Conservation (phyloP, 2,888 invertebrate species). For the Ormyrus nitidulus region DNA sequence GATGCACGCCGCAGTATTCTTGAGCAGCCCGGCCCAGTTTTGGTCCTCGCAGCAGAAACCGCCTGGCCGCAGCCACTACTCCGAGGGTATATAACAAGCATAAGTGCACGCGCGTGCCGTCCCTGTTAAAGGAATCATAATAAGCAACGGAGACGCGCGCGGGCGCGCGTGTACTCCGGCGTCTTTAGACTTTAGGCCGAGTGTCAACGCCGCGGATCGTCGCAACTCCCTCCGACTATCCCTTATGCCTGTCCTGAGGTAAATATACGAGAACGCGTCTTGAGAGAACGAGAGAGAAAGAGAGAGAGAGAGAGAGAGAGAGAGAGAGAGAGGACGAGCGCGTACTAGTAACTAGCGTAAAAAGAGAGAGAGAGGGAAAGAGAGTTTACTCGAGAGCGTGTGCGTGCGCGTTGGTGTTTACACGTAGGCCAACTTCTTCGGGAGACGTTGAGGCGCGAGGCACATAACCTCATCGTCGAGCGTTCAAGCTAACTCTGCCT, state of each 20-base stretch:
- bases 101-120: not conserved
- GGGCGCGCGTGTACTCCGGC: not conserved
- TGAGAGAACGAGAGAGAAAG: too few relatives aligned
- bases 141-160: not conserved
- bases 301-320: too few relatives aligned
- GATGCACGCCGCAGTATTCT: not conserved
- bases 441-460: not conserved
- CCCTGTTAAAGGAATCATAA: not conserved
- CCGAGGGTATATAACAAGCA: too few relatives aligned
- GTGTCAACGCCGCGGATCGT: slow-evolving; percentile 25
- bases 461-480: slow-evolving; percentile 44
- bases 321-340: too few relatives aligned
- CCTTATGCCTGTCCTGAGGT: slow-evolving; percentile 53
- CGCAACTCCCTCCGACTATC: not conserved
- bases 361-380: too few relatives aligned
- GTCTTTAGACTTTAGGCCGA: not conserved
- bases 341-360: too few relatives aligned
- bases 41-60: not conserved
- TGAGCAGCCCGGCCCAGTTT: not conserved
- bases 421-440: slow-evolving; percentile 16
- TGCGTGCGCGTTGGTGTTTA: slow-evolving; percentile 4
- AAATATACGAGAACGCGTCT: not conserved
- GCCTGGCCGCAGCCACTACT: not conserved
- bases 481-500: not conserved
- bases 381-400: not conserved